Percentiles rank a stretch among this genome's conserved stretches.
Conservation (phyloP, 1,140 invertebrate species). For the Thrips palmi region DNA sequence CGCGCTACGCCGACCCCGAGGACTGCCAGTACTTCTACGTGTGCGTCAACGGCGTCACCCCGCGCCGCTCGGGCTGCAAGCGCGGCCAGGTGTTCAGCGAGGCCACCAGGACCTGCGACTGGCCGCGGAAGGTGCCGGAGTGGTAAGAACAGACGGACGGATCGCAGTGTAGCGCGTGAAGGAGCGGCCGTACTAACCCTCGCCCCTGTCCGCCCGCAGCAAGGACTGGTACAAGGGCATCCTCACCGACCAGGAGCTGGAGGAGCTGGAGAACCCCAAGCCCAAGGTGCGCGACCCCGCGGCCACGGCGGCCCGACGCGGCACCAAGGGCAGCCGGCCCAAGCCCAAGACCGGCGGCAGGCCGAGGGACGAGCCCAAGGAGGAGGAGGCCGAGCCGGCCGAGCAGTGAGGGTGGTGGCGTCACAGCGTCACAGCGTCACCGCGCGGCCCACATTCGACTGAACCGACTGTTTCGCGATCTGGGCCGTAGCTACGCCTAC, state of each 20-base stretch:
- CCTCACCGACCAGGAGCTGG: slow-evolving; percentile 58
- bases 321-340: no score
- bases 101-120: slow-evolving; percentile 59
- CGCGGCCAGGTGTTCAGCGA: slow-evolving; percentile 84
- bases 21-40: slow-evolving; percentile 88
- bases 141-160: slow-evolving; percentile 38
- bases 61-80: slow-evolving; percentile 68
- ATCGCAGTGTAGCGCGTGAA: no score
- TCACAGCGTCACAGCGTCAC: neutral
- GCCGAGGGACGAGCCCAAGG: slow-evolving; percentile 20
- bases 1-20: slow-evolving; percentile 68
- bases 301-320: slow-evolving; percentile 16
- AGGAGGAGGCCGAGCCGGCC: neutral
- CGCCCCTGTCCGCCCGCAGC: slow-evolving; percentile 34
- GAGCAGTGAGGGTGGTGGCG: slow-evolving; percentile 7
- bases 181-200: no score
- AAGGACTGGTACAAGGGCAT: slow-evolving; percentile 73
- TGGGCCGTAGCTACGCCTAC: no score
- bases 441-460: neutral
- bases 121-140: slow-evolving; percentile 76
- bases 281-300: slow-evolving; percentile 35
- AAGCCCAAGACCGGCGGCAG: slow-evolving; percentile 30
- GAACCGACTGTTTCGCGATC: no score
- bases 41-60: slow-evolving; percentile 68
- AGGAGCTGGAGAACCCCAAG: slow-evolving; percentile 55